Percentiles rank a stretch among this genome's conserved stretches.
Evolutionary conservation across 92 coral and sea anemone species (phyloP).

Genomic region (Diadumene lineata): DNA sequence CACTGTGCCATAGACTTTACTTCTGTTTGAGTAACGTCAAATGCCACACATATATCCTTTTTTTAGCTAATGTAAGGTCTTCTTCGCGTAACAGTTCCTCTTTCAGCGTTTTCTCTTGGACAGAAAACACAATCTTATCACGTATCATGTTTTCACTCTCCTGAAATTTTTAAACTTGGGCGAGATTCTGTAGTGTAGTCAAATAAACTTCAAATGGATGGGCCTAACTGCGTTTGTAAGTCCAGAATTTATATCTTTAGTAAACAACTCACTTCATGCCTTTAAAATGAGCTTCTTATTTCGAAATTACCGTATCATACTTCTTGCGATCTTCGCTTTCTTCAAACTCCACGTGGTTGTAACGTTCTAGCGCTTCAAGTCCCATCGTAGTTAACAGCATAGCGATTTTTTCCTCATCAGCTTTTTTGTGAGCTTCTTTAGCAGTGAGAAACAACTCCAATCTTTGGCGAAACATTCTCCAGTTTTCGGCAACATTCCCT

Average conservation of each 20-base stretch:
- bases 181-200: background rate
- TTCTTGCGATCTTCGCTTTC: conserved; percentile 8
- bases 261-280: too few relatives aligned
- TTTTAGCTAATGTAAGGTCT: background rate
- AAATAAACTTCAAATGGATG: background rate
- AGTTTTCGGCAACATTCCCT: conserved; percentile 18
- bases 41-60: background rate
- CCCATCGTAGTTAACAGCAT: conserved; percentile 16
- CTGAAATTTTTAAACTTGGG: background rate
- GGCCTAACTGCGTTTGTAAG: too few relatives aligned
- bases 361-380: conserved; percentile 8
- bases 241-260: too few relatives aligned
- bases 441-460: conserved; percentile 16
- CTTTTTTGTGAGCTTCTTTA: conserved; percentile 8
- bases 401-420: conserved; percentile 30
- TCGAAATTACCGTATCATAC: conserved; percentile 13
- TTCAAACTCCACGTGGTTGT: conserved; percentile 5
- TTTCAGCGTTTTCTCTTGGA: background rate
- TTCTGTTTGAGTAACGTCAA: background rate
- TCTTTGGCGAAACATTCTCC: conserved; percentile 16
- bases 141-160: background rate
- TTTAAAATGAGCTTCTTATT: background rate
- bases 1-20: background rate
- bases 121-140: background rate
- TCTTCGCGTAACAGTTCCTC: background rate